Conservation (phyloP, 2,113 vertebrate genomes). For the Chlamydotis undulata region DNA sequence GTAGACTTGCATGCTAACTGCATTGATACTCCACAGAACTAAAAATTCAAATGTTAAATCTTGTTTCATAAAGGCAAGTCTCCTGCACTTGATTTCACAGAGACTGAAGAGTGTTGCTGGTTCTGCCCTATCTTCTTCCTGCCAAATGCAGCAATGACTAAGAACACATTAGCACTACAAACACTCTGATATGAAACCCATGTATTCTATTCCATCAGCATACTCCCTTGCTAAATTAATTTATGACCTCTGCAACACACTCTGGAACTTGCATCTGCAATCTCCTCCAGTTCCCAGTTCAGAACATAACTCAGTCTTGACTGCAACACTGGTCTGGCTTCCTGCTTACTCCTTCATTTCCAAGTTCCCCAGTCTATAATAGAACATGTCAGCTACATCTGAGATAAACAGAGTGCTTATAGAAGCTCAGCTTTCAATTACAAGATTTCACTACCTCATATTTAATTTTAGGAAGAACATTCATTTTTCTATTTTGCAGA, state of each 20-base stretch:
- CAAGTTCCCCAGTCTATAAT: not conserved
- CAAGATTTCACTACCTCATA: not conserved
- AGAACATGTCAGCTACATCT: not conserved
- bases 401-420: not conserved
- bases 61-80: not conserved
- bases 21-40: not conserved
- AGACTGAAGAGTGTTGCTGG: not conserved
- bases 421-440: conserved; percentile 1
- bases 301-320: not conserved
- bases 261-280: not conserved
- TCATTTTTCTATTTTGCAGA: not conserved
- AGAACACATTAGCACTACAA: not conserved
- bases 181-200: not conserved
- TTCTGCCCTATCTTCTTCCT: not conserved
- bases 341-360: not conserved
- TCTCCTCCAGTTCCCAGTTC: not conserved
- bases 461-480: not conserved
- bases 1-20: not conserved
- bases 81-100: not conserved
- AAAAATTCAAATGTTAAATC: not conserved
- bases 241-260: not conserved
- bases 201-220: not conserved
- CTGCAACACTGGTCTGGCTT: not conserved
- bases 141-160: not conserved
- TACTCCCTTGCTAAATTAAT: conserved; percentile 22